Evolutionary conservation across 2,888 invertebrate genomes (phyloP).

Genomic region (Amiota mariae): DNA sequence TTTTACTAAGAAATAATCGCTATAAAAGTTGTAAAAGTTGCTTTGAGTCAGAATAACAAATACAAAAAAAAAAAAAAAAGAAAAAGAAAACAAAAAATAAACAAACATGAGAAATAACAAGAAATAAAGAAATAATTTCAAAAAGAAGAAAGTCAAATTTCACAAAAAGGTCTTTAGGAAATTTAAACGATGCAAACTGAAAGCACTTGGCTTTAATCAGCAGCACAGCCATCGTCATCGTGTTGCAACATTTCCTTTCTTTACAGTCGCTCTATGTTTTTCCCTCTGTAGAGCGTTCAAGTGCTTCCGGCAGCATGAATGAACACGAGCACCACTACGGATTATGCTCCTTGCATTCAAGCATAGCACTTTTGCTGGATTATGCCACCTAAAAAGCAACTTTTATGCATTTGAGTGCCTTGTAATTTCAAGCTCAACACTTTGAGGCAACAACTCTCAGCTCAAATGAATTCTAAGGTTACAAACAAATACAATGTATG

Average conservation of each 20-base stretch:
- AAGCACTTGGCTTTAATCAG: background rate
- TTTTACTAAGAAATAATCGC: conserved; percentile 11
- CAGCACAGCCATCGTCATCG: background rate
- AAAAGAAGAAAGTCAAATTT: background rate
- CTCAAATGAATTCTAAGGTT: no score
- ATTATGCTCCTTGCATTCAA: background rate
- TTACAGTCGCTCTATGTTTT: background rate
- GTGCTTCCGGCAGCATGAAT: conserved; percentile 14
- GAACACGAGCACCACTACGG: conserved; percentile 20
- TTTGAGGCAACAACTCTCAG: conserved; percentile 17
- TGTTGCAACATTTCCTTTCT: background rate
- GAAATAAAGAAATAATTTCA: background rate
- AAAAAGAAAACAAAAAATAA: background rate
- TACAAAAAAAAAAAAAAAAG: background rate
- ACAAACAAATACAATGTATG: no score
- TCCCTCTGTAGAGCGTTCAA: background rate
- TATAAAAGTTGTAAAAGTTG: background rate
- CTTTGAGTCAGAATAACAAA: background rate
- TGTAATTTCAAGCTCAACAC: conserved; percentile 29
- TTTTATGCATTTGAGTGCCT: conserved; percentile 30
- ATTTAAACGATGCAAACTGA: conserved; percentile 7
- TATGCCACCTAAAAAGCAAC: conserved; percentile 31
- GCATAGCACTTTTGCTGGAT: conserved; percentile 23
- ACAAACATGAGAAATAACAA: background rate
- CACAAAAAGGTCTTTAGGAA: background rate